phyloP scores from a whole-genome alignment of 2,113 vertebrate species.

The Seriola quinqueradiata region DNA sequence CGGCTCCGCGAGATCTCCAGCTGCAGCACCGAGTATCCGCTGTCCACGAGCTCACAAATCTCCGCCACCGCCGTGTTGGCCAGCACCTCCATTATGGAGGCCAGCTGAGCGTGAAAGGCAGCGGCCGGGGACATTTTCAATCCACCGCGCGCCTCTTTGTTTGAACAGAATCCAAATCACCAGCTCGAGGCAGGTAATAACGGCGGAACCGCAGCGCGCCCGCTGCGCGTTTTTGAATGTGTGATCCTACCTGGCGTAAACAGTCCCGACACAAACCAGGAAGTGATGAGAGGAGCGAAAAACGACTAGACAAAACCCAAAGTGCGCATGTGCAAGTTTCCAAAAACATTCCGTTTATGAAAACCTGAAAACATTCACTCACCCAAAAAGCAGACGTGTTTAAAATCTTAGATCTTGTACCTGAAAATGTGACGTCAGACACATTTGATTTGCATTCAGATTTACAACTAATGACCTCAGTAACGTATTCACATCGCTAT shows the following conservation, averaged over 20 bases:
- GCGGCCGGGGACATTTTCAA: slow-evolving; percentile 69
- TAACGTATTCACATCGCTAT: too few relatives aligned
- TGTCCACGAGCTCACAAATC: slow-evolving; percentile 78
- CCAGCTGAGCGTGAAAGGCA: slow-evolving; percentile 73
- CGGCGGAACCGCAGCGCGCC: background rate
- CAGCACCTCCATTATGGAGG: slow-evolving; percentile 79
- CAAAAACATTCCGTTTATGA: background rate
- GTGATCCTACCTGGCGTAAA: background rate
- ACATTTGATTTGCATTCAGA: too few relatives aligned
- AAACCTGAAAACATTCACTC: background rate
- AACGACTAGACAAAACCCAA: rapidly evolving
- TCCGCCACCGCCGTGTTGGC: slow-evolving; percentile 79
- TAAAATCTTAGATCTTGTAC: too few relatives aligned
- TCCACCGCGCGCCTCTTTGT: background rate
- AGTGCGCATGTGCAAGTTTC: slow-evolving; percentile 44
- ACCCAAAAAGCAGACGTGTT: too few relatives aligned
- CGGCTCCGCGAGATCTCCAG: slow-evolving; percentile 73
- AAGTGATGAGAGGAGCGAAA: slow-evolving; percentile 31
- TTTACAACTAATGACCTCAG: too few relatives aligned
- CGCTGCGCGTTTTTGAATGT: background rate
- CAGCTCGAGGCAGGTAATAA: rapidly evolving
- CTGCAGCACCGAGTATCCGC: slow-evolving; percentile 70
- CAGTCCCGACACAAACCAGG: slow-evolving; percentile 34
- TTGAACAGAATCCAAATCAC: background rate
- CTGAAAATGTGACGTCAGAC: too few relatives aligned